Conservation (phyloP, 1,140 invertebrate species). For the Drosophila carrolli region DNA sequence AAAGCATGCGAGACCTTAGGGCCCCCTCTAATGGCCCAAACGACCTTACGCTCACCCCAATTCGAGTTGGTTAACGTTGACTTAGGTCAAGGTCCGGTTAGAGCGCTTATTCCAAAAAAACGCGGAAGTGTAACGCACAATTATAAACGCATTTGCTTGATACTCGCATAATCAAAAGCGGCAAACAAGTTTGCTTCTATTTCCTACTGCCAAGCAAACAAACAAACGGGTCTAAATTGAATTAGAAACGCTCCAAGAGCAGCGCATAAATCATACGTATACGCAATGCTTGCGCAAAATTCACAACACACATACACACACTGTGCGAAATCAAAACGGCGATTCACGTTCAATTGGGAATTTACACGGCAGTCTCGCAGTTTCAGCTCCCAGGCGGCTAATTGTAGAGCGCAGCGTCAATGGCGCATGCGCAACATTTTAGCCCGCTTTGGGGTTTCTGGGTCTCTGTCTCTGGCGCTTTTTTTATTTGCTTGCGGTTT, state of each 20-base stretch:
- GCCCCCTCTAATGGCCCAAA: constrained; percentile 37
- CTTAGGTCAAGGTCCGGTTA: constrained; percentile 48
- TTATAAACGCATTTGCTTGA: constrained; percentile 43
- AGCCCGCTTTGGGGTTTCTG: constrained; percentile 73
- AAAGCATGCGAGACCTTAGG: constrained; percentile 38
- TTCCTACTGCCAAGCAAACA: constrained; percentile 33
- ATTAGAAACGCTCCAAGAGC: constrained; percentile 45
- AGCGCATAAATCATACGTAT: constrained; percentile 42
- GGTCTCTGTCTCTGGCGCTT: constrained; percentile 69
- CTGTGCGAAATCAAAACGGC: constrained; percentile 41
- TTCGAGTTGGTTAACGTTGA: constrained; percentile 22
- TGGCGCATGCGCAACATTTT: constrained; percentile 73
- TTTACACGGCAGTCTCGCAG: constrained; percentile 28
- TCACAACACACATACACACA: neutral
- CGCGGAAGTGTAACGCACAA: constrained; percentile 52
- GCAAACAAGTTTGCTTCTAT: constrained; percentile 48
- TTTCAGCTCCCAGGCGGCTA: constrained; percentile 27
- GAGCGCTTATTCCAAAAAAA: constrained; percentile 4
- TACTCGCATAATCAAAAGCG: constrained; percentile 38
- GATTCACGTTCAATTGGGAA: constrained; percentile 31
- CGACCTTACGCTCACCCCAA: constrained; percentile 52
- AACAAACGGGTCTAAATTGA: constrained; percentile 48
- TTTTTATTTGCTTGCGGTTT: constrained; percentile 56
- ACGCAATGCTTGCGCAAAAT: constrained; percentile 51
- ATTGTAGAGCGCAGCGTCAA: constrained; percentile 41